phyloP scores from a whole-genome alignment of 2,888 invertebrate species.

The Sarcophaga variegata region DNA sequence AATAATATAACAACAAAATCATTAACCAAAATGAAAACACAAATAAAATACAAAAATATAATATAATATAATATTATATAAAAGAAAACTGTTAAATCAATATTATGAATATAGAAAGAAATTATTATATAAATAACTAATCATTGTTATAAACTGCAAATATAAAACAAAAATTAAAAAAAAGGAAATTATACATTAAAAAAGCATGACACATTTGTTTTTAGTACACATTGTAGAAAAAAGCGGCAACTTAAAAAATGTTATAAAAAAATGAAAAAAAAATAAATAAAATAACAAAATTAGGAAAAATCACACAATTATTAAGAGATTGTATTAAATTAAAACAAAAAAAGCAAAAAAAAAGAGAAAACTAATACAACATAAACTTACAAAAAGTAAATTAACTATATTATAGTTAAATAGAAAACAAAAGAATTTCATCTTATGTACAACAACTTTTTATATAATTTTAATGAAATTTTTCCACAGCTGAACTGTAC shows the following conservation, averaged over 20 bases:
- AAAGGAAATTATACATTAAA: slow-evolving; percentile 34
- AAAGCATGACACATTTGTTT: slow-evolving; percentile 70
- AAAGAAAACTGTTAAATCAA: slow-evolving; percentile 63
- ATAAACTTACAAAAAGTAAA: slow-evolving; percentile 45
- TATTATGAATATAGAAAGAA: slow-evolving; percentile 65
- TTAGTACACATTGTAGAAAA: slow-evolving; percentile 70
- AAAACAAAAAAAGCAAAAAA: slow-evolving; percentile 45
- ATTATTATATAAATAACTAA: slow-evolving; percentile 65
- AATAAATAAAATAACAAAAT: slow-evolving; percentile 29
- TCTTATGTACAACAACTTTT: slow-evolving; percentile 31
- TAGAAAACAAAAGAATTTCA: slow-evolving; percentile 31
- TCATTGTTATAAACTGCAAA: slow-evolving; percentile 69
- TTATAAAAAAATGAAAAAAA: slow-evolving; percentile 52
- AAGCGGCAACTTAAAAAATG: slow-evolving; percentile 70
- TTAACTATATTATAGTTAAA: slow-evolving; percentile 54
- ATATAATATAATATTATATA: slow-evolving; percentile 5
- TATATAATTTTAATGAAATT: slow-evolving; percentile 35
- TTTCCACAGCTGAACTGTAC: slow-evolving; percentile 44
- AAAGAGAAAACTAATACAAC: slow-evolving; percentile 63
- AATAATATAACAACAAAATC: slow-evolving; percentile 32
- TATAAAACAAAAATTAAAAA: slow-evolving; percentile 12
- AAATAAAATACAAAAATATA: slow-evolving; percentile 6
- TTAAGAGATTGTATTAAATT: slow-evolving; percentile 63
- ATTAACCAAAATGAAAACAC: slow-evolving; percentile 59
- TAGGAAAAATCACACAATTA: slow-evolving; percentile 68